Conservation (phyloP, 2,113 vertebrate genomes). For the Poecile atricapillus region DNA sequence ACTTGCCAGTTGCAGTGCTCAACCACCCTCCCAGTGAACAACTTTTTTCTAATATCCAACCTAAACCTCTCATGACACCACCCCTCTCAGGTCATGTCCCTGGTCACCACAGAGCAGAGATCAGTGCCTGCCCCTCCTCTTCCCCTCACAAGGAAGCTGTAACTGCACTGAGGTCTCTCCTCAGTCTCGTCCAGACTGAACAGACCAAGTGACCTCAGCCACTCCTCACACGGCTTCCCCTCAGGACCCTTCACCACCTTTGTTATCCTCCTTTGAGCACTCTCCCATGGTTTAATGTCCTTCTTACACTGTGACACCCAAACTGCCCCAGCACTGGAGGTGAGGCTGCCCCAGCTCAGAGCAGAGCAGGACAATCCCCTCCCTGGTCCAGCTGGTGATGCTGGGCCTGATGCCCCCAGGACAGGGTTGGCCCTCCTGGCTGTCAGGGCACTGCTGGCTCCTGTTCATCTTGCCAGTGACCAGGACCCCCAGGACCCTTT, state of each 20-base stretch:
- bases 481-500: neutral
- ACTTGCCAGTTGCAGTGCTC: neutral
- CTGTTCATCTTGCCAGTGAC: accelerated
- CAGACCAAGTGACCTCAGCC: neutral
- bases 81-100: accelerated
- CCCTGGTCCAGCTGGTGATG: accelerated
- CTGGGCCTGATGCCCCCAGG: neutral
- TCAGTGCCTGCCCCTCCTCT: neutral
- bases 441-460: neutral
- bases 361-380: neutral
- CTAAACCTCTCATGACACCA: neutral
- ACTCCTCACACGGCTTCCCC: neutral
- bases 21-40: accelerated
- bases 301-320: neutral
- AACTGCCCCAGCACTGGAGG: accelerated
- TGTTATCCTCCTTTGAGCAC: accelerated
- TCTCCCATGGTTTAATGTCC: neutral
- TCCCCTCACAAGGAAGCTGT: accelerated
- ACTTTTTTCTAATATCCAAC: neutral
- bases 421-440: neutral
- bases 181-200: neutral
- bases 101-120: no score
- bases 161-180: neutral
- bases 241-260: neutral
- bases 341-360: accelerated